Percentiles rank a stretch among this genome's conserved stretches.
phyloP scores from a whole-genome alignment of 1,140 invertebrate genomes.

The Nasonia vitripennis region DNA sequence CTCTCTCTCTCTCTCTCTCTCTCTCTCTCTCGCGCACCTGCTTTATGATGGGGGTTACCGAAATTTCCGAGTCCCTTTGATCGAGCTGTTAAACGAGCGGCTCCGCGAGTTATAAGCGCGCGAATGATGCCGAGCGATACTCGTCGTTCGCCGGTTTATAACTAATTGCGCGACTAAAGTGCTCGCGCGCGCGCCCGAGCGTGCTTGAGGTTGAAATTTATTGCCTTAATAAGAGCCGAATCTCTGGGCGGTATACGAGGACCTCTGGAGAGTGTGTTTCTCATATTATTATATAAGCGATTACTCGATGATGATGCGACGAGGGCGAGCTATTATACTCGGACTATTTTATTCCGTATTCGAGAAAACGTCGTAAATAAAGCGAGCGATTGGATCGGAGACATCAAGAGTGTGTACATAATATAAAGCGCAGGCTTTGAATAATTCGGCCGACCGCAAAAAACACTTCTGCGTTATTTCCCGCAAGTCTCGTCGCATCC shows the following conservation, averaged over 20 bases:
- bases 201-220: slow-evolving; percentile 23
- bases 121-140: neutral
- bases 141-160: slow-evolving; percentile 9
- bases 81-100: slow-evolving; percentile 6
- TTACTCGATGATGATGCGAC: too few relatives aligned
- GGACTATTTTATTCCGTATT: too few relatives aligned
- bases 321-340: too few relatives aligned
- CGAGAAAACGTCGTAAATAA: neutral
- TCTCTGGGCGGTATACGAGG: too few relatives aligned
- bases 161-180: slow-evolving; percentile 38
- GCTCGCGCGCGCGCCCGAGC: neutral
- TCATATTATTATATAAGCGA: too few relatives aligned
- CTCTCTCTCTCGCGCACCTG: slow-evolving; percentile 17
- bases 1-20: too few relatives aligned
- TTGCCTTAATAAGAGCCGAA: slow-evolving; percentile 15
- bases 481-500: neutral
- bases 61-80: slow-evolving; percentile 37
- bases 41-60: slow-evolving; percentile 3
- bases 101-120: neutral
- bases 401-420: neutral
- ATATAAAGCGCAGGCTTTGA: neutral
- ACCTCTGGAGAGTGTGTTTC: too few relatives aligned
- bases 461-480: neutral
- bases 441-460: neutral
- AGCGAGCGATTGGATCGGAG: neutral